Evolutionary conservation across 2,797 vertebrate species (phyloP), one percentile per base, ranked within the genome.

Genomic region (Sebastes paucispinis): DNA sequence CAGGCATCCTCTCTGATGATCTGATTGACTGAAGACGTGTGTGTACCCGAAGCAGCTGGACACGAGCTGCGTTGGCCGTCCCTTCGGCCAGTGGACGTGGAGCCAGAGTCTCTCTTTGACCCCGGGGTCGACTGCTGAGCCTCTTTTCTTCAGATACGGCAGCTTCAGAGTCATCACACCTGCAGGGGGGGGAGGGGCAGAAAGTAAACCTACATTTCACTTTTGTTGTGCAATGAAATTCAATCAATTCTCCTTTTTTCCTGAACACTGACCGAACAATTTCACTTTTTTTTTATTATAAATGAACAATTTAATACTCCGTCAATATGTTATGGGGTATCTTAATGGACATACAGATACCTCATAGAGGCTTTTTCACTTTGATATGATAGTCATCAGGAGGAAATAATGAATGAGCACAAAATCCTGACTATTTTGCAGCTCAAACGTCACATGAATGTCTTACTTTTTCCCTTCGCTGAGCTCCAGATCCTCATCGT

Each of bases 61-160:
- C 59, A 99, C 73, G 0, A 99, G 77, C 27, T 97, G 97, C 0
- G 96, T 91, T 0, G 97, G 77, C 2, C 77, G 95, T 59, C 95
- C 94, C 54, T 85, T 89, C 0, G 97, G 97, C 98, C 98, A 99
- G 67, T 96, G 96, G 8, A 99, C 92, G 0, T 96, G 97, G 58
- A 99, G 92, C 98, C 98, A 99, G 25, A 99, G 95, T 14, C 98
- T 95, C 81, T 99, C 98, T 90, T 97, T 99, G 54, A 98, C 87
- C 7, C 92, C 87, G 0, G 97, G 95, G 89, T 99, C 98, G 11
- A 96, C 79, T 0, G 95, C 94, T 0, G 93, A 92, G 59, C 97
- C 97, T 93, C 98, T 92, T 59, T 96, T 96, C 93, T 98, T 99
- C 11, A 97, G 92, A 70, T 96, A 98, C 0, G 98, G 98, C 88